Evolutionary conservation across 2,113 vertebrate species (phyloP).

Genomic region (Pelmatolapia mariae): DNA sequence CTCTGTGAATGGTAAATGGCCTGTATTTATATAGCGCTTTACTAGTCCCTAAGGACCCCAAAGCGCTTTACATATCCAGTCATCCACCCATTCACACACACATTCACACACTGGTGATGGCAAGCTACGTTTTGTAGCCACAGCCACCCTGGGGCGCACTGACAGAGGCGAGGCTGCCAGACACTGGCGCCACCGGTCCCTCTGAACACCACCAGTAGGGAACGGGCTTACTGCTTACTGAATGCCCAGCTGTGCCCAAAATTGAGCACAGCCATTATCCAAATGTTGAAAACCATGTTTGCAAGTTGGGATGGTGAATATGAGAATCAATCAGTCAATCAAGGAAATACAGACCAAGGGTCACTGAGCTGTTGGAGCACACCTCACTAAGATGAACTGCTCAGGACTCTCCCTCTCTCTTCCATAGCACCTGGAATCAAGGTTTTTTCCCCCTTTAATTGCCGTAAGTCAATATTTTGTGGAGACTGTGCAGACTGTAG

Average conservation of each 20-base stretch:
- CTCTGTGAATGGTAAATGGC: too few species aligned
- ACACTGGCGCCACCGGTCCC: too few species aligned
- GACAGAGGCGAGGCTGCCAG: too few species aligned
- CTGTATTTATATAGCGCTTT: too few species aligned
- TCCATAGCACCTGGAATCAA: background rate
- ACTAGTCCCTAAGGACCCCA: too few species aligned
- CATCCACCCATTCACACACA: too few species aligned
- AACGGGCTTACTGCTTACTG: too few species aligned
- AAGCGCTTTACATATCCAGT: too few species aligned
- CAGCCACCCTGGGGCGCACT: too few species aligned
- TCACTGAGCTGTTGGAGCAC: background rate
- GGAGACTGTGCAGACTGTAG: background rate
- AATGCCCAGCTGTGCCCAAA: background rate
- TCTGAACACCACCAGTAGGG: too few species aligned
- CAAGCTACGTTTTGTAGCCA: too few species aligned
- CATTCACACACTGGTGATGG: too few species aligned
- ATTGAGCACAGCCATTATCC: background rate
- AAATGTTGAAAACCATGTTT: background rate
- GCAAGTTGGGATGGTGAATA: background rate
- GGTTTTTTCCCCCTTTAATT: background rate
- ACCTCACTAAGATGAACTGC: background rate
- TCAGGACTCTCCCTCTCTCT: background rate
- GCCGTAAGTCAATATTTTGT: background rate
- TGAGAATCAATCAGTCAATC: background rate
- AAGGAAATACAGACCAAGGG: fast-evolving